phyloP scores from a whole-genome alignment of 2,888 invertebrate species.

The Microdon myrmicae region DNA sequence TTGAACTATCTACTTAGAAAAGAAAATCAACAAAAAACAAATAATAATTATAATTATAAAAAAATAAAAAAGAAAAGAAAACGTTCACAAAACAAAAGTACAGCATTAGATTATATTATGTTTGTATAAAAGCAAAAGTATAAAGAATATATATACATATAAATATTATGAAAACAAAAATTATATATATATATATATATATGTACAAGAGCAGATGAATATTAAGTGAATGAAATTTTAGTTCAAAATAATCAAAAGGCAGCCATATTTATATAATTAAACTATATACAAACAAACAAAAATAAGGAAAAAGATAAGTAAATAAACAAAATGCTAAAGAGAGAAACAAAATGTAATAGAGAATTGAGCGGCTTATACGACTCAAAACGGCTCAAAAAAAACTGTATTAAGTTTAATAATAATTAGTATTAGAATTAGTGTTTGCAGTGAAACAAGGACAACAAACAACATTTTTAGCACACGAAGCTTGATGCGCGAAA shows the following conservation, averaged over 20 bases:
- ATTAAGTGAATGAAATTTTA: slow-evolving; percentile 45
- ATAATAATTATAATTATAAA: too few relatives aligned
- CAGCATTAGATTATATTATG: slow-evolving; percentile 46
- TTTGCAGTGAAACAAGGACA: slow-evolving; percentile 20
- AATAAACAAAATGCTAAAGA: neutral
- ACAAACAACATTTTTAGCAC: too few relatives aligned
- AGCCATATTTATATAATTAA: slow-evolving; percentile 50
- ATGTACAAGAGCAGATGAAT: slow-evolving; percentile 34
- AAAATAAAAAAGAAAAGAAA: slow-evolving; percentile 10
- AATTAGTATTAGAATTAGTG: slow-evolving; percentile 33
- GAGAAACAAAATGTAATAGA: too few relatives aligned
- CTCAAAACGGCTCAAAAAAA: slow-evolving; percentile 42
- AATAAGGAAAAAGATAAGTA: slow-evolving; percentile 1
- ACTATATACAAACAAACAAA: slow-evolving; percentile 37
- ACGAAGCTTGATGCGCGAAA: too few relatives aligned
- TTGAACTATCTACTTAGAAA: slow-evolving; percentile 41
- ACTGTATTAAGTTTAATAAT: slow-evolving; percentile 27
- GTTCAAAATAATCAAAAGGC: slow-evolving; percentile 52
- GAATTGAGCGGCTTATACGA: slow-evolving; percentile 25
- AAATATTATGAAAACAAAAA: slow-evolving; percentile 13
- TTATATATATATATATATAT: slow-evolving; percentile 32
- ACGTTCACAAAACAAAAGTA: slow-evolving; percentile 42
- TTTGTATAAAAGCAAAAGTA: slow-evolving; percentile 22
- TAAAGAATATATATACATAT: too few relatives aligned
- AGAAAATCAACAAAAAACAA: too few relatives aligned